Evolutionary conservation across 2,113 vertebrate genomes (phyloP).

Genomic region (Mesocricetus auratus): DNA sequence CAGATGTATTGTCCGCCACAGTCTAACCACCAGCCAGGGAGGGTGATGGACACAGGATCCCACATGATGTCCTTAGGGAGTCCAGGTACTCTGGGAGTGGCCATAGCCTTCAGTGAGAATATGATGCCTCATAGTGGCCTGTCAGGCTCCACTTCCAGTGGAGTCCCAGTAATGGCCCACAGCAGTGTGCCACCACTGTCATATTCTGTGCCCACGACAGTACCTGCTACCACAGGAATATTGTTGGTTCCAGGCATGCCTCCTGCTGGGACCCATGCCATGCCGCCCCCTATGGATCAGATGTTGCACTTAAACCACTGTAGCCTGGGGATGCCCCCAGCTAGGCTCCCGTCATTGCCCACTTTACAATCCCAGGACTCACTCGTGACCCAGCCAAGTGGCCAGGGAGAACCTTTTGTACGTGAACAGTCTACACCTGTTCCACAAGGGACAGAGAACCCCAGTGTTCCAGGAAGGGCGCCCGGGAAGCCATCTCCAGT

Average conservation of each 20-base stretch:
- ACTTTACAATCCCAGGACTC: slow-evolving; percentile 29
- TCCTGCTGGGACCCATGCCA: not conserved
- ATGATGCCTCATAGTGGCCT: not conserved
- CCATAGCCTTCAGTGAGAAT: slow-evolving; percentile 26
- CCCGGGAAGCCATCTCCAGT: rapidly evolving
- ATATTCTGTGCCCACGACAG: not conserved
- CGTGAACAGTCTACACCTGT: not conserved
- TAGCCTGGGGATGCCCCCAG: not conserved
- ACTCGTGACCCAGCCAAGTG: slow-evolving; percentile 5
- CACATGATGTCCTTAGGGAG: slow-evolving; percentile 27
- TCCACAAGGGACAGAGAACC: not conserved
- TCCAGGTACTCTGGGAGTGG: not conserved
- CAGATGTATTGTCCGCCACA: not conserved
- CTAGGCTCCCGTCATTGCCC: not conserved
- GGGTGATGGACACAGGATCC: not conserved
- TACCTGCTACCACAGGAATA: slow-evolving; percentile 15
- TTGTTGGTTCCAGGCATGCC: not conserved
- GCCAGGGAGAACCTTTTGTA: not conserved
- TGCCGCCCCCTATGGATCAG: not conserved
- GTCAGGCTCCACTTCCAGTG: not conserved
- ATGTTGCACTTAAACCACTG: not conserved
- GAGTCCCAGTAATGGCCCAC: not conserved
- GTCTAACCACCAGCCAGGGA: not conserved
- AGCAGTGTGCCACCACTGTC: not conserved
- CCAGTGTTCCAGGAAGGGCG: not conserved